Percentiles rank a stretch among this genome's conserved stretches.
phyloP scores from a whole-genome alignment of 2,797 vertebrate genomes.

The Eulemur rubriventer region DNA sequence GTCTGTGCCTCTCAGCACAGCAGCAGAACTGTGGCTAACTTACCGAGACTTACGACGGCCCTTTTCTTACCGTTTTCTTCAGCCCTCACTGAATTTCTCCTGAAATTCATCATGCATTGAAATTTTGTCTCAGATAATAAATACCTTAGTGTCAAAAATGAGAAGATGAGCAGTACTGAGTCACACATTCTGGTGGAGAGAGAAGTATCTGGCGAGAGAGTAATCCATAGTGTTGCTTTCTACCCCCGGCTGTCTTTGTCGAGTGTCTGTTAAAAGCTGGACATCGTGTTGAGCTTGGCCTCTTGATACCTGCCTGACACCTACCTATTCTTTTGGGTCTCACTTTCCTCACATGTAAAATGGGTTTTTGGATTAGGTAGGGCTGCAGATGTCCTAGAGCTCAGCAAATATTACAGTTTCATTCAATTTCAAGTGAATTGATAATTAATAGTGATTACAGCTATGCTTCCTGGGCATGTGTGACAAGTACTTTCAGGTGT shows the following conservation, averaged over 20 bases:
- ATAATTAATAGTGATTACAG: background rate
- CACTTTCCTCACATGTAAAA: background rate
- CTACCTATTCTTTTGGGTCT: background rate
- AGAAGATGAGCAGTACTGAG: slow-evolving; percentile 52
- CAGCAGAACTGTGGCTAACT: slow-evolving; percentile 65
- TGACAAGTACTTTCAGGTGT: background rate
- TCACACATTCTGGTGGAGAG: background rate
- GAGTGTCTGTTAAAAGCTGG: rapidly evolving
- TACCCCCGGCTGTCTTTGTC: background rate
- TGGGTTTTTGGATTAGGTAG: background rate
- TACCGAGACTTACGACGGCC: slow-evolving; percentile 62
- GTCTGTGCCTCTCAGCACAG: slow-evolving; percentile 64
- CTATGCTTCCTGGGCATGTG: background rate
- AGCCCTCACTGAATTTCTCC: slow-evolving; percentile 72
- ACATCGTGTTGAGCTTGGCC: background rate
- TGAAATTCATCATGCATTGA: slow-evolving; percentile 81
- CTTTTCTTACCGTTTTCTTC: slow-evolving; percentile 58
- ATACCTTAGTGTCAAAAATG: slow-evolving; percentile 74
- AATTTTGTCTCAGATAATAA: slow-evolving; percentile 78
- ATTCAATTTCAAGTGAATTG: background rate
- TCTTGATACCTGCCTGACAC: background rate
- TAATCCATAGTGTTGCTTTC: background rate
- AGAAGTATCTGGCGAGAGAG: background rate
- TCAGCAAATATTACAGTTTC: background rate
- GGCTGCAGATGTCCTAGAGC: background rate